phyloP scores from a whole-genome alignment of 2,113 vertebrate species.

The Pachypanchax playfairii region DNA sequence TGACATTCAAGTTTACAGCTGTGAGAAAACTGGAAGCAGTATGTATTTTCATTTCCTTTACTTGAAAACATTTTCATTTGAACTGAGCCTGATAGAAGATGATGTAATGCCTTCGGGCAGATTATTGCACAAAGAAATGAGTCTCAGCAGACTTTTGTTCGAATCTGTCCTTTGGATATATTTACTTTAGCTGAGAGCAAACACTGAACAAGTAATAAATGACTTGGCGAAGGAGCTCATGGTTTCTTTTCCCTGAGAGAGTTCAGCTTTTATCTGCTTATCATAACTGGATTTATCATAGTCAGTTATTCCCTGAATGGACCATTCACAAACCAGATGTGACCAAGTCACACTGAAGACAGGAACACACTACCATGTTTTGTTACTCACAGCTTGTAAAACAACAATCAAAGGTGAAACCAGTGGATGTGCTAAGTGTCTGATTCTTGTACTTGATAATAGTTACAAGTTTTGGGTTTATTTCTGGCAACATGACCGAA shows the following conservation, averaged over 20 bases:
- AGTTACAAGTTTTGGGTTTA: slow-evolving; percentile 1
- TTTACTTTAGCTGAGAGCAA: slow-evolving; percentile 43
- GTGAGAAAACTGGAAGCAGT: slow-evolving; percentile 24
- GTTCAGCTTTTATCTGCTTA: slow-evolving; percentile 39
- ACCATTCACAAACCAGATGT: slow-evolving; percentile 51
- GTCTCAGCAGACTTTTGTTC: slow-evolving; percentile 52
- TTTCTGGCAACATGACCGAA: slow-evolving; percentile 13
- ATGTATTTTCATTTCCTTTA: slow-evolving; percentile 13
- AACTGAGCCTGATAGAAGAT: slow-evolving; percentile 34
- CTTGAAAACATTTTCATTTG: slow-evolving; percentile 18
- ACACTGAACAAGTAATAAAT: slow-evolving; percentile 45
- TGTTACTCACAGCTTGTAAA: slow-evolving; percentile 32
- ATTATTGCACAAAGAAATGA: slow-evolving; percentile 56
- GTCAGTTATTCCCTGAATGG: slow-evolving; percentile 36
- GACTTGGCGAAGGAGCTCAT: slow-evolving; percentile 17
- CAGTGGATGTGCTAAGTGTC: background rate
- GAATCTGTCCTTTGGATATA: slow-evolving; percentile 40
- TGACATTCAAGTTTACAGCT: background rate
- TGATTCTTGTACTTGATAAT: slow-evolving; percentile 3
- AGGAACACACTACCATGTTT: slow-evolving; percentile 17
- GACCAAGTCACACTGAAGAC: slow-evolving; percentile 31
- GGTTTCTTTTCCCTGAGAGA: slow-evolving; percentile 10
- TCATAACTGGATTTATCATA: slow-evolving; percentile 33
- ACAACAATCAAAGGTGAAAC: slow-evolving; percentile 15
- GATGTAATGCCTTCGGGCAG: slow-evolving; percentile 55